phyloP scores from a whole-genome alignment of 92 coral and sea anemone genomes.

The Montipora capitata region DNA sequence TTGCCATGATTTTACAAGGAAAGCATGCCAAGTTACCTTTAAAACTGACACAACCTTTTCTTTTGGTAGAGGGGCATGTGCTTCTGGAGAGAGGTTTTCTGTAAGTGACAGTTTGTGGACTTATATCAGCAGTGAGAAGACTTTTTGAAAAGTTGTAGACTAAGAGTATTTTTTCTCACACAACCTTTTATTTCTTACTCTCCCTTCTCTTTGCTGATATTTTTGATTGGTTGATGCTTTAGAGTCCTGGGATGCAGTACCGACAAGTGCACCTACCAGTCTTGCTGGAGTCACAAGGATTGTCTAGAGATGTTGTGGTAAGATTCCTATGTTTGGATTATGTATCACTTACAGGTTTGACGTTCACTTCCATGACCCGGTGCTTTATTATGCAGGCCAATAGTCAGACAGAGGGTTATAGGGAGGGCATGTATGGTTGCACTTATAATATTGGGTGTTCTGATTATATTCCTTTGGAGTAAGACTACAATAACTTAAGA shows the following conservation, averaged over 20 bases:
- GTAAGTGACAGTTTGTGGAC: slow-evolving; percentile 6
- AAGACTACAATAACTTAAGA: too few species aligned
- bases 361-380: slow-evolving; percentile 32
- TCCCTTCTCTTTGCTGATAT: slow-evolving; percentile 37
- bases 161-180: slow-evolving; percentile 8
- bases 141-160: neutral
- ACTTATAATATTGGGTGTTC: too few species aligned
- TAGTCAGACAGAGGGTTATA: too few species aligned
- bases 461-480: too few species aligned
- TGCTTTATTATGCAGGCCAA: too few species aligned
- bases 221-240: slow-evolving; percentile 52
- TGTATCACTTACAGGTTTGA: slow-evolving; percentile 49
- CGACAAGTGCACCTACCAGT: slow-evolving; percentile 46
- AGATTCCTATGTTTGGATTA: slow-evolving; percentile 27
- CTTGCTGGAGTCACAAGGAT: slow-evolving; percentile 53
- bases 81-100: slow-evolving; percentile 56
- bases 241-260: slow-evolving; percentile 58
- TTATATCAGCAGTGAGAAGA: neutral
- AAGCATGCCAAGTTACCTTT: slow-evolving; percentile 47
- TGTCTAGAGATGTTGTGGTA: slow-evolving; percentile 37
- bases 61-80: slow-evolving; percentile 56
- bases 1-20: slow-evolving; percentile 31
- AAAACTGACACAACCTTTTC: slow-evolving; percentile 37
- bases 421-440: too few species aligned
- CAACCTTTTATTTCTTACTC: slow-evolving; percentile 7